These are phyloP conservation scores for Apodemia zela DNA, from an alignment of 2,888 invertebrate genomes.

Conservation along the genomic window DNA sequence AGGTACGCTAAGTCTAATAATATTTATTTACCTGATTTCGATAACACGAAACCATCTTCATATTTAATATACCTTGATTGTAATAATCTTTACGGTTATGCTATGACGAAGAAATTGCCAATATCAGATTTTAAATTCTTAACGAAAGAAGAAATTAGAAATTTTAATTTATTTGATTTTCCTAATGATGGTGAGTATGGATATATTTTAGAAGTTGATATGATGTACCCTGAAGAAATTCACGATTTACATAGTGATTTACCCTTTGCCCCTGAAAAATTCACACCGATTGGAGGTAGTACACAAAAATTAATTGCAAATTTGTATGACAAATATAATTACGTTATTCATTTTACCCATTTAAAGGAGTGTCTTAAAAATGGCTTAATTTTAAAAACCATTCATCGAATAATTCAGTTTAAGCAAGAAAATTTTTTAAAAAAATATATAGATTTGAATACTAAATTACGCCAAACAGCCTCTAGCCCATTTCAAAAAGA, in stretches of 20 bases:
- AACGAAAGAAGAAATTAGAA: no score
- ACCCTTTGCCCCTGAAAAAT: neutral
- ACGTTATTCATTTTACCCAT: neutral
- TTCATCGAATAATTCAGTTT: constrained; percentile 1
- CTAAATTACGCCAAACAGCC: neutral
- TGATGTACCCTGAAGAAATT: neutral
- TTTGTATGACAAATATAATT: neutral
- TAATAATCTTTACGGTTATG: no score
- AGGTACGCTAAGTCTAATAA: no score
- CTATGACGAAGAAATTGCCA: no score
- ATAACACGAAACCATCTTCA: no score
- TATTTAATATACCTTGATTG: no score
- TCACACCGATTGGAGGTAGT: neutral
- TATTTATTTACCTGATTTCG: no score
- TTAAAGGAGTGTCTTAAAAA: constrained; percentile 2
- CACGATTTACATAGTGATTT: neutral
- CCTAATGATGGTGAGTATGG: neutral
- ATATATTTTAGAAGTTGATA: neutral
- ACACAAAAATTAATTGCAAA: neutral
- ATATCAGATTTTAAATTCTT: no score
- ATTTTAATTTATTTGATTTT: neutral
- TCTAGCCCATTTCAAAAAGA: constrained; percentile 28
- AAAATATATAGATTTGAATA: neutral
- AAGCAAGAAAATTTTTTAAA: neutral
- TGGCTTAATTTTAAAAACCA: neutral